Conservation (phyloP, 1,140 invertebrate genomes). For the Branchinecta lindahli region DNA sequence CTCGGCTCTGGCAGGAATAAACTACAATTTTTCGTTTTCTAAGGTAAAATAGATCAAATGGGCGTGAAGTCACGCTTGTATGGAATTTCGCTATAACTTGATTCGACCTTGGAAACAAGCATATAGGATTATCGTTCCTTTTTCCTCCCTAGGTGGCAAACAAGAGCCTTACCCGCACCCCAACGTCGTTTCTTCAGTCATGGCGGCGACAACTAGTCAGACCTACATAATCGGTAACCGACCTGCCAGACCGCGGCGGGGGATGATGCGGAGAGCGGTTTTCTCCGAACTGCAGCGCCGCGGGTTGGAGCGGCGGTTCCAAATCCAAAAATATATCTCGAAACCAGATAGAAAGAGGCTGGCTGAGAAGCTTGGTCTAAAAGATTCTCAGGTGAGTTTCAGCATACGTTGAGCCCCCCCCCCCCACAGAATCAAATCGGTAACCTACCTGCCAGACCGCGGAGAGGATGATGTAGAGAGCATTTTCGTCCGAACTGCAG, state of each 20-base stretch:
- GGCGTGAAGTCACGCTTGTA: no score
- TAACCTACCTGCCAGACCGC: conserved; percentile 20
- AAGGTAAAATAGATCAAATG: no score
- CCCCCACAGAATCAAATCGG: neutral
- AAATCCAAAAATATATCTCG: conserved; percentile 95
- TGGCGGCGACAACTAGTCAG: neutral
- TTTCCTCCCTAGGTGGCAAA: neutral
- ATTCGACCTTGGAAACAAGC: no score
- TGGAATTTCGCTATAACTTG: no score
- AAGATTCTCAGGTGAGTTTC: conserved; percentile 70
- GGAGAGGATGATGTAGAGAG: conserved; percentile 82
- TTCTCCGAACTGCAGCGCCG: conserved; percentile 84
- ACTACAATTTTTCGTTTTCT: no score
- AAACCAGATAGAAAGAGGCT: conserved; percentile 92
- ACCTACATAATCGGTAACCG: neutral
- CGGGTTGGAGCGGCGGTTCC: conserved; percentile 83
- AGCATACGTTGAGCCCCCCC: neutral
- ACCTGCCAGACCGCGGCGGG: conserved; percentile 39
- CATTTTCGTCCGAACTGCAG: conserved; percentile 81
- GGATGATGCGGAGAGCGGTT: conserved; percentile 85
- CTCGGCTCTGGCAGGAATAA: no score
- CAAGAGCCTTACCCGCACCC: neutral
- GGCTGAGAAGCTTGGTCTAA: conserved; percentile 83
- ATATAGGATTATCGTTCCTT: no score
- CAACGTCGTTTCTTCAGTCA: neutral